These are phyloP conservation scores for Condylura cristata DNA, from an alignment of 2,113 vertebrate genomes.

Conservation along the genomic window DNA sequence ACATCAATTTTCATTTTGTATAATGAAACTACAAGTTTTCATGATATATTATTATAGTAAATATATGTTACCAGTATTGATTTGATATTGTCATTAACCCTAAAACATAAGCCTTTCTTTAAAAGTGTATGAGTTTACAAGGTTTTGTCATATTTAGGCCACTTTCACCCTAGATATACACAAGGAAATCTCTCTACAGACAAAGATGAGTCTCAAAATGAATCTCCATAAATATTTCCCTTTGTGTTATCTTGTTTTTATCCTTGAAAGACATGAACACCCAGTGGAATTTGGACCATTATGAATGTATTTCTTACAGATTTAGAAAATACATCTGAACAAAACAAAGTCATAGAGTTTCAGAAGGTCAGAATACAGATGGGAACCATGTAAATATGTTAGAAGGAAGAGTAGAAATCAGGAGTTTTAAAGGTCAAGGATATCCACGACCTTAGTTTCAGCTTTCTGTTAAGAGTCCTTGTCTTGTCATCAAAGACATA, in stretches of 20 bases:
- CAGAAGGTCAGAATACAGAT: not conserved
- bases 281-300: not conserved
- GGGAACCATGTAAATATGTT: not conserved
- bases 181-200: not conserved
- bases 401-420: not conserved
- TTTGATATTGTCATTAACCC: slow-evolving; percentile 65
- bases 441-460: not conserved
- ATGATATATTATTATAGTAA: slow-evolving; percentile 73
- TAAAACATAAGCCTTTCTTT: slow-evolving; percentile 43
- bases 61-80: slow-evolving; percentile 63
- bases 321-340: not conserved
- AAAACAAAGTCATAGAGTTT: not conserved
- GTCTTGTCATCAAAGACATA: slow-evolving; percentile 11
- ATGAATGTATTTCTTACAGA: not conserved
- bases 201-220: not conserved
- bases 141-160: not conserved
- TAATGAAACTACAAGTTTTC: slow-evolving; percentile 79
- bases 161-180: not conserved
- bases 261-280: slow-evolving; percentile 10
- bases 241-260: not conserved
- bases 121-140: slow-evolving; percentile 12
- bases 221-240: slow-evolving; percentile 10
- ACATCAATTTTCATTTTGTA: slow-evolving; percentile 86
- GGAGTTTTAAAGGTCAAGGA: not conserved
- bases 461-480: not conserved